Evolutionary conservation across 2,888 invertebrate genomes (phyloP), one percentile per base, ranked within the genome.

Genomic region (Tachina grossa): DNA sequence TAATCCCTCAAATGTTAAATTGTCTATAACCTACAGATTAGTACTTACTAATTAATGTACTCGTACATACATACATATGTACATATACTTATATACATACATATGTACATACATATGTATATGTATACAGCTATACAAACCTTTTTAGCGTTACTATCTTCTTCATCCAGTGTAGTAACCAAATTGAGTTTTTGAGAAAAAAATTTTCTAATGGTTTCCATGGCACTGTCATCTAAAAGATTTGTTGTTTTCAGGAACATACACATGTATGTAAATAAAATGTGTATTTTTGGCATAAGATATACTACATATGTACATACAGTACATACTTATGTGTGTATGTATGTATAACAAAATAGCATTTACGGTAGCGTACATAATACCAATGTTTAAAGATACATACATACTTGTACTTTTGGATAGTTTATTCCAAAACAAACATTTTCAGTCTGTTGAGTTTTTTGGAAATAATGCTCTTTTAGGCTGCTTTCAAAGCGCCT

Each of bases 1-100:
- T 74, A 98, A 93, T 1, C 97, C 97, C 88, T 97, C 96, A 86
- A 98, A 93, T 74, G 94, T 95, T 53, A 96, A 93, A 89, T 96
- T 95, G 43, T 95, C 94, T 72, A 97, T 93, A 68, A 96, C 94
- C 93, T 95, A 91, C 3, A 59, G 16, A 59, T 2, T 68, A 41
- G 1, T n/a, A 43, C 19, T 9, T 66, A 59, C 74, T 31, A 6
- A 31, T 31, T 5, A 31, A 51, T 16, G 16, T 43, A 55, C 68
- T 75, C n/a, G 0, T 5, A 63, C 13, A 53, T 55, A 0, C 2
- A 1, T 22, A 11, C 11, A n/a, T n/a, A 3, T 6, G 31, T 31
- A 31, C 4, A 3, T 31, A 31, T 66, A 59, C n/a, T n/a, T 76
- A 51, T n/a, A 19, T 41, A 59, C 71, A 31, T 61, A 77, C n/a